Evolutionary conservation across 2,888 invertebrate genomes (phyloP).

Genomic region (Corbicula japonica): DNA sequence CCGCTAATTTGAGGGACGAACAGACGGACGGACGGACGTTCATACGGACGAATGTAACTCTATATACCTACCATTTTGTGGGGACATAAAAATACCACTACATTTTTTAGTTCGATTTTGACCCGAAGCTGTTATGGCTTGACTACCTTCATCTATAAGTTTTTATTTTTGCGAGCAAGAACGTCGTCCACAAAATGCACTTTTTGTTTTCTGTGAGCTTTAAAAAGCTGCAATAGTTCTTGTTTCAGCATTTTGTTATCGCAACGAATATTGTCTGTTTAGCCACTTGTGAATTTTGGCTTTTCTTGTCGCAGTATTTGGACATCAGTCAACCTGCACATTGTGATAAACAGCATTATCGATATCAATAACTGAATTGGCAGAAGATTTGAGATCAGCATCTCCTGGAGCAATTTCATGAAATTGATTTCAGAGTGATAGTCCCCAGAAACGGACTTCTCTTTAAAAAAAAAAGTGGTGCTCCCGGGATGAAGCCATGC

Average conservation of each 20-base stretch:
- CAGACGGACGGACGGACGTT: too few relatives aligned
- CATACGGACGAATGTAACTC: too few relatives aligned
- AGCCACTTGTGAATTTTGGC: conserved; percentile 1
- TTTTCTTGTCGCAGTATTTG: conserved; percentile 16
- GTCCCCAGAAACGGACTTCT: not conserved
- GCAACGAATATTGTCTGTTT: not conserved
- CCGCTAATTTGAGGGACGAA: too few relatives aligned
- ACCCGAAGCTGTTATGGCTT: not conserved
- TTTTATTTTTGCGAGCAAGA: not conserved
- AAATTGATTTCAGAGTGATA: conserved; percentile 27
- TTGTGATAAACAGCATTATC: conserved; percentile 29
- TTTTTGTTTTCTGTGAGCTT: not conserved
- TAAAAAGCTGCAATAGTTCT: conserved; percentile 12
- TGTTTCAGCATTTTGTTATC: conserved; percentile 4
- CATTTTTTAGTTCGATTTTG: too few relatives aligned
- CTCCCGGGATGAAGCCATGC: conserved; percentile 14
- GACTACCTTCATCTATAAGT: not conserved
- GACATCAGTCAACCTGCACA: conserved; percentile 15
- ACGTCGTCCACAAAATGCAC: not conserved
- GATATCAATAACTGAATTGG: conserved; percentile 2
- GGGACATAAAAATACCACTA: too few relatives aligned
- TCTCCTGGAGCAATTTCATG: conserved; percentile 13
- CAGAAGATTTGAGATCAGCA: conserved; percentile 16
- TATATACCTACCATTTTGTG: too few relatives aligned
- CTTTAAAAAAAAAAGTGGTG: conserved; percentile 7